Conservation (phyloP, 2,113 vertebrate species). For the Bagarius yarrelli region DNA sequence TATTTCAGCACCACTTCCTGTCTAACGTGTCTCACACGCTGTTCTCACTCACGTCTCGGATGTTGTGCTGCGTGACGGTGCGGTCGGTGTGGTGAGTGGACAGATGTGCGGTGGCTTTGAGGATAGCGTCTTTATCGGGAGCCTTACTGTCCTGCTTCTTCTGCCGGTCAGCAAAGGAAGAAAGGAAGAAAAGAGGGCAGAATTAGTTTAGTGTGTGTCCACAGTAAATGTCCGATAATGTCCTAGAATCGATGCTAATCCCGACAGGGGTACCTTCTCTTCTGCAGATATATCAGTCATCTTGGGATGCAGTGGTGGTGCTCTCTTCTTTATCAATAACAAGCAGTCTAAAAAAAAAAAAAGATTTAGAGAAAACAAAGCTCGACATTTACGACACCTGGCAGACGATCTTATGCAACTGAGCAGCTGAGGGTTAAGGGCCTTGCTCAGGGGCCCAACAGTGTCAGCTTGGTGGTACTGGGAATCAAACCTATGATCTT, state of each 20-base stretch:
- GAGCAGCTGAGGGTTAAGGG: no score
- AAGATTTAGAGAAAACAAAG: background rate
- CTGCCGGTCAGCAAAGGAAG: slow-evolving; percentile 59
- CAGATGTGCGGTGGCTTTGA: slow-evolving; percentile 85
- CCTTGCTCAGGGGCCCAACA: no score
- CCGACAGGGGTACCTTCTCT: slow-evolving; percentile 78
- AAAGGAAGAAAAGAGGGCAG: background rate
- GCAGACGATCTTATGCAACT: no score
- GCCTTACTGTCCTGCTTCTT: slow-evolving; percentile 95
- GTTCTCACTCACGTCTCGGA: slow-evolving; percentile 84
- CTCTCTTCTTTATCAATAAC: slow-evolving; percentile 86
- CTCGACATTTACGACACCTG: background rate
- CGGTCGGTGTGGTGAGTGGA: slow-evolving; percentile 81
- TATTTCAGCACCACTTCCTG: background rate
- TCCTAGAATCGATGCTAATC: background rate
- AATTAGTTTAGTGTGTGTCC: background rate
- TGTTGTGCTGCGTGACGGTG: slow-evolving; percentile 83
- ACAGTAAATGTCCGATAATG: background rate
- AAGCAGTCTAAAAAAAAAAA: slow-evolving; percentile 76
- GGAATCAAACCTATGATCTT: no score
- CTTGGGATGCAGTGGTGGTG: slow-evolving; percentile 79
- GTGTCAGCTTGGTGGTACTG: no score
- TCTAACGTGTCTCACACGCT: background rate
- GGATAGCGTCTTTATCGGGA: slow-evolving; percentile 92
- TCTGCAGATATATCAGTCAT: slow-evolving; percentile 87